These are phyloP conservation scores for Diadema setosum DNA, from an alignment of 35 echinoderm and acorn worm species.

Conservation along the genomic window DNA sequence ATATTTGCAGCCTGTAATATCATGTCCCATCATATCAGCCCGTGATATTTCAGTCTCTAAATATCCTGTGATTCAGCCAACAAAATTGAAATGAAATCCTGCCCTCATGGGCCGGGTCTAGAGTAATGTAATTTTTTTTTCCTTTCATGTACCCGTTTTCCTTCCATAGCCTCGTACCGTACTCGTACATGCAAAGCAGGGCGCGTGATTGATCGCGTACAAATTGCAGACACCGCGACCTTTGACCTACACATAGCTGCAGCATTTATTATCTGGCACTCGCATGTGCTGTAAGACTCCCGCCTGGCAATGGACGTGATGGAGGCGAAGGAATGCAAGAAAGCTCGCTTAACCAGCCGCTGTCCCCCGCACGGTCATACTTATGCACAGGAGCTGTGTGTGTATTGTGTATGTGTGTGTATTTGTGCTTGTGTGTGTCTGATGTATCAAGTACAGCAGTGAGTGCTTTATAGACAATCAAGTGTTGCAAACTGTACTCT, in stretches of 20 bases:
- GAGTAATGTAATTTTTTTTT: too few relatives aligned
- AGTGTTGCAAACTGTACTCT: background rate
- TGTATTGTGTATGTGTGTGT: background rate
- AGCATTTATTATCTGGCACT: background rate
- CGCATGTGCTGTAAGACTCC: too few relatives aligned
- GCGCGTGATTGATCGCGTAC: background rate
- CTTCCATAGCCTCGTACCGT: background rate
- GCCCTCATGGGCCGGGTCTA: background rate
- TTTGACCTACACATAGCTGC: background rate
- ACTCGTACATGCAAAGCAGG: background rate
- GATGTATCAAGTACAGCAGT: background rate
- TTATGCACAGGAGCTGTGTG: background rate
- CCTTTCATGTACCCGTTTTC: too few relatives aligned
- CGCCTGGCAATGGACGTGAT: background rate
- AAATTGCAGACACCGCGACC: conserved; percentile 1
- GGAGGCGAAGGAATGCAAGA: background rate
- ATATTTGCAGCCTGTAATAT: too few relatives aligned
- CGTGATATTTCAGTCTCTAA: too few relatives aligned
- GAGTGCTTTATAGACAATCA: background rate
- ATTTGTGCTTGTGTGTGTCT: background rate
- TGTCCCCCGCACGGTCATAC: background rate
- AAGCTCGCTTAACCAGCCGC: background rate
- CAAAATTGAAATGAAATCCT: background rate
- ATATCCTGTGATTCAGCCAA: too few relatives aligned
- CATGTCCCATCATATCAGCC: too few relatives aligned